Evolutionary conservation across 2,113 vertebrate genomes (phyloP), one percentile per base, ranked within the genome.

Genomic region (Melanerpes formicivorus): DNA sequence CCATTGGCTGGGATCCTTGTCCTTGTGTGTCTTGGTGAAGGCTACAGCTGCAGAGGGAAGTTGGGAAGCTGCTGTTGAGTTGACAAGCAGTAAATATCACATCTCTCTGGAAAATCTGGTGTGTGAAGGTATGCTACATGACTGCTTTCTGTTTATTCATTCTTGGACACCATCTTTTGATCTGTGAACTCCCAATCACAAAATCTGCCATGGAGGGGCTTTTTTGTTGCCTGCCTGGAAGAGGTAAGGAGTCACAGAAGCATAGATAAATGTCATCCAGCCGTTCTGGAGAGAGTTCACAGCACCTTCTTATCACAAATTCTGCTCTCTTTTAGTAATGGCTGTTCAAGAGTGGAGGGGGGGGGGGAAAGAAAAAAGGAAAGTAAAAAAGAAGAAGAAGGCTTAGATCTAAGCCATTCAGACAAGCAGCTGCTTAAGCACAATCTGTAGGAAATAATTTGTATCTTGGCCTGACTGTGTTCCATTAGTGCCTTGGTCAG

Each of bases 231-330:
- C 79, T 60, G 19, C 23, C 16, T 58, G 58, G 52, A 92, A 85
- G 75, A 78, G 65, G 32, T 32, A 69, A 54, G 52, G 59, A 92
- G 62, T 87, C 42, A 54, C 72, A 14, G 55, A 15, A 48, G 48
- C 60, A 60, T 7, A 83, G 91, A 94, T 81, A 85, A 93, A 90
- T 81, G 91, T 84, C 80, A 90, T 88, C 58, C 76, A 71, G 1
- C 32, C 2, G 18, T 82, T 87, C 93, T 95, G 94, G 87, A 91
- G 76, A 95, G 65, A 90, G 71, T 91, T 91, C 70, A 44, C 69
- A 64, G 72, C 86, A 79, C 87, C 82, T 90, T 89, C 79, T 95
- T 96, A 95, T 92, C 89, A 92, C 72, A 69, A 93, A 83, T 90
- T 85, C 89, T 93, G 64, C 44, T 95, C 21, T 81, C 54, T 85